Base-by-base conservation (phyloP, 2,888 invertebrate species). In the Microplitis deprimator region DNA sequence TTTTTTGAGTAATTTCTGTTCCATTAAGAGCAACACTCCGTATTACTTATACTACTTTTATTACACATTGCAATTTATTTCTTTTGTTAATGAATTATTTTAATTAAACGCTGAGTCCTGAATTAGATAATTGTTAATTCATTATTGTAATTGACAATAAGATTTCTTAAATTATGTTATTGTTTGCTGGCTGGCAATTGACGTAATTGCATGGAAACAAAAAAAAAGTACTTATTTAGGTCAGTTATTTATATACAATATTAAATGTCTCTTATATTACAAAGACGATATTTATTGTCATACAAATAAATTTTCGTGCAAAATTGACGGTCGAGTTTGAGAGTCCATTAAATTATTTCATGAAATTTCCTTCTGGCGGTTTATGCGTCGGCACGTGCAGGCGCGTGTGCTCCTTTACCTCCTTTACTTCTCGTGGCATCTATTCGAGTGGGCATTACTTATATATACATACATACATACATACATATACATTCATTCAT, bases 381-480 rank as follows among this genome's bases (percentile, higher is more conserved):
- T 69, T 69, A 62, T 69, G 75, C 69, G 50, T 68, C 64, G 75
- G 75, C 69, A 70, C 76, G 70, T 68, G 76, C 64, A 60, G 64
- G 65, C 76, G 71, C 76, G 76, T 76, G 76, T 76, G 65, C 76
- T 50, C 69, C 70, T 75, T 67, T 29, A 29, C 29, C 64, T 67
- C 74, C 68, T 59, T 29, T 64, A 64, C 20, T 17, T 17, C 64
- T 40, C 68, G 68, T n/a, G 17, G 68, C 17, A 40, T 50, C 68
- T 40, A 68, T 10, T 16, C 41, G 13, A 40, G n/a, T 38, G 38
- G 41, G 16, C 6, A 20, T 67, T 20, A 29, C 65, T 67, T 17
- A 39, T 40, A 40, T 6, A n/a, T 16, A 41, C 39, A 40, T 68
- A 39, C 20, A 68, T 68, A n/a, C 38, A 7, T 68, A n/a, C 39